These are phyloP conservation scores for Cordilura impudica DNA, from an alignment of 2,888 invertebrate genomes.

Conservation along the genomic window DNA sequence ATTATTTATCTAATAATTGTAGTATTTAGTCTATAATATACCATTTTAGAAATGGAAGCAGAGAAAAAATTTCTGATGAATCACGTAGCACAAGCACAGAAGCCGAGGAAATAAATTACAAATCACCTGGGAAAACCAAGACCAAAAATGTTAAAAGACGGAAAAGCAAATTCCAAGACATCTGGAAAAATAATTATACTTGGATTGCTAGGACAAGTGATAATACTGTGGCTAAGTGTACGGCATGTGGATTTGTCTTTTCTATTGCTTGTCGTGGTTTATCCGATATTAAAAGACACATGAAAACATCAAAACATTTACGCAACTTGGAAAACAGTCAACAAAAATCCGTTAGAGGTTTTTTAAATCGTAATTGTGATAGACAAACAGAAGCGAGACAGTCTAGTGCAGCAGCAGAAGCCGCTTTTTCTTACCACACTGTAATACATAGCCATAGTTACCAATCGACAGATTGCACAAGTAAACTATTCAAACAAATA, in stretches of 20 bases:
- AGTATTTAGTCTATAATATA: too few relatives aligned
- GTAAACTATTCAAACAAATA: conserved; percentile 23
- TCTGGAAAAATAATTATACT: too few relatives aligned
- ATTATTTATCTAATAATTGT: too few relatives aligned
- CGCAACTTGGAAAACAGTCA: background rate
- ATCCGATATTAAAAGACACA: conserved; percentile 8
- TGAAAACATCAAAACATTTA: background rate
- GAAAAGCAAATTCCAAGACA: conserved; percentile 22
- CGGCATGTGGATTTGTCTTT: conserved; percentile 4
- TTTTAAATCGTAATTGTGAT: too few relatives aligned
- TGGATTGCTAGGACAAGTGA: conserved; percentile 11
- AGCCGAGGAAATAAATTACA: too few relatives aligned
- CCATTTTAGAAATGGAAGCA: too few relatives aligned
- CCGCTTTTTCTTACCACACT: conserved; percentile 32
- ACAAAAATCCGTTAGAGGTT: too few relatives aligned
- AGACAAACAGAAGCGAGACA: too few relatives aligned
- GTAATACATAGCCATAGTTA: conserved; percentile 39
- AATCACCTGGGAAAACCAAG: conserved; percentile 3
- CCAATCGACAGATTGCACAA: conserved; percentile 20
- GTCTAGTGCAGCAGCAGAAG: conserved; percentile 18
- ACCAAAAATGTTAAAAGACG: too few relatives aligned
- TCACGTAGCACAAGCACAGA: too few relatives aligned
- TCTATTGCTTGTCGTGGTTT: conserved; percentile 10
- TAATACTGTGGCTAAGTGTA: conserved; percentile 15
- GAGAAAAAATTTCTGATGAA: too few relatives aligned